These are phyloP conservation scores for Odocoileus hemionus DNA, from an alignment of 2,113 vertebrate species.

Conservation along the genomic window DNA sequence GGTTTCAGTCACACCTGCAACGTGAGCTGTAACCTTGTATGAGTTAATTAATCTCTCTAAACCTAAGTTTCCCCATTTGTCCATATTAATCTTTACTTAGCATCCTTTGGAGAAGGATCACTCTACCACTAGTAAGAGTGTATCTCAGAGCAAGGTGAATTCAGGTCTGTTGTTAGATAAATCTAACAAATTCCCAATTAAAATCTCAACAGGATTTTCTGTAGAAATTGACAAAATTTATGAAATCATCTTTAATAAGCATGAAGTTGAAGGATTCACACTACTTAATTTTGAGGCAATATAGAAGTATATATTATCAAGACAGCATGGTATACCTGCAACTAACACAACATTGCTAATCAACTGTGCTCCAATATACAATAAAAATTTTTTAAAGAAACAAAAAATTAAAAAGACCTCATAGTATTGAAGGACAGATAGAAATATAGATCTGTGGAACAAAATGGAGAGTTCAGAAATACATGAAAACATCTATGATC, in stretches of 20 bases:
- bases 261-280: not conserved
- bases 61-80: not conserved
- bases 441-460: not conserved
- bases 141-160: not conserved
- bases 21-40: not conserved
- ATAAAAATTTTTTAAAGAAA: not conserved
- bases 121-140: not conserved
- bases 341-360: not conserved
- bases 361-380: not conserved
- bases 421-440: not conserved
- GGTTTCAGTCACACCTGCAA: not conserved
- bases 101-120: not conserved
- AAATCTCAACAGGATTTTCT: not conserved
- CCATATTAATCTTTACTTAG: not conserved
- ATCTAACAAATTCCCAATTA: not conserved
- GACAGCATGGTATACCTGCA: not conserved
- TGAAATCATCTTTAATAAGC: not conserved
- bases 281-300: not conserved
- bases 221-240: not conserved
- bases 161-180: not conserved
- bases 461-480: not conserved
- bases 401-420: not conserved
- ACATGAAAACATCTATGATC: not conserved
- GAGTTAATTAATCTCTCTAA: not conserved
- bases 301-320: not conserved